Evolutionary conservation across 2,113 vertebrate genomes (phyloP), one percentile per base, ranked within the genome.

Genomic region (Solenodon paradoxus): DNA sequence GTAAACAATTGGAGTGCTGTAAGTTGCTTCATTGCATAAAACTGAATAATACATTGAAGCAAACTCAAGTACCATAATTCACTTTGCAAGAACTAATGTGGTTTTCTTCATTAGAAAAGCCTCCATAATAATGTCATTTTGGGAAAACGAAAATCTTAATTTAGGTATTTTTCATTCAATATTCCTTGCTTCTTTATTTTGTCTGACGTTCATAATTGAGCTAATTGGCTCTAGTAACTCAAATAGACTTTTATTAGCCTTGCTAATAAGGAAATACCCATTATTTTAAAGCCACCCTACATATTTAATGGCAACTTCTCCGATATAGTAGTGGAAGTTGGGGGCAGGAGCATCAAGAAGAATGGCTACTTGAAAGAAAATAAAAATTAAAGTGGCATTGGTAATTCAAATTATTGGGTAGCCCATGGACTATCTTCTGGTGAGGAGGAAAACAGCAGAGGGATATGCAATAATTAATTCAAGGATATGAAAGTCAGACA

Each of bases 1-100:
- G 81, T 78, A 93, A 97, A 96, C 96, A 97, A 95, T 94, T 32
- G 77, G 30, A 82, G 80, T 71, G 81, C 90, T 97, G 90, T 96
- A 90, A 93, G 80, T 87, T 72, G 69, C 32, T 94, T 91, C 66
- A 69, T 61, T 92, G 92, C 16, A 66, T 51, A 96, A 87, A 94
- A 61, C 81, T 92, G 80, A 95, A 77, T 66, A 96, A 92, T 51
- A 69, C n/a, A 95, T 19, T 95, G 77, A 96, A 88, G n/a, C 19
- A 59, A 72, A 95, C 42, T 42, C 0, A 69, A 92, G 69, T 69
- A 28, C 88, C 32, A 32, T 7, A 16, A 35, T 84, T 95, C 40
- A 38, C 0, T 69, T 90, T 94, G 7, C 0, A 93, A 68, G 89
- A 90, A 66, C n/a, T 16, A 55, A 93, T n/a, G 12, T 71, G 45